These are phyloP conservation scores for Bradypus variegatus DNA, from an alignment of 2,797 vertebrate species.

Conservation along the genomic window DNA sequence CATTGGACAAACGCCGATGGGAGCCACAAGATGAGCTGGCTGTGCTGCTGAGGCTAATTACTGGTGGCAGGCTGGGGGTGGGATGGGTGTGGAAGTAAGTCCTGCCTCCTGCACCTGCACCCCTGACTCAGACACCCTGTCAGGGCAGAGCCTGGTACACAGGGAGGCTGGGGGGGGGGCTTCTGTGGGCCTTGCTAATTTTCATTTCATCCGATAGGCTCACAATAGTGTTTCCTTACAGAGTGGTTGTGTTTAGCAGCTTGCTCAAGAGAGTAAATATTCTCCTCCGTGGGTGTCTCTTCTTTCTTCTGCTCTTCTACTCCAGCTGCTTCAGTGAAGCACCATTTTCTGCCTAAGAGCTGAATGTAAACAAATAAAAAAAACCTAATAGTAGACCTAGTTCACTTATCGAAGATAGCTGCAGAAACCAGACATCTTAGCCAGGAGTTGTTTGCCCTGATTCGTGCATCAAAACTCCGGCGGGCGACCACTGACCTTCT, in stretches of 20 bases:
- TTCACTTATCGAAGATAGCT: background rate
- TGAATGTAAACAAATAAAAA: background rate
- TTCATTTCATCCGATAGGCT: rapidly evolving
- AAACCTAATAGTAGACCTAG: background rate
- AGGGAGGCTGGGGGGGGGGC: background rate
- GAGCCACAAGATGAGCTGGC: background rate
- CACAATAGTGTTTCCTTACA: background rate
- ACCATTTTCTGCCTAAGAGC: background rate
- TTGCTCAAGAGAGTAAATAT: background rate
- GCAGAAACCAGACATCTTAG: background rate
- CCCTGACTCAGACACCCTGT: background rate
- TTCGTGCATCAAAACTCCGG: background rate
- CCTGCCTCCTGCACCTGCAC: rapidly evolving
- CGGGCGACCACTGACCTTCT: background rate
- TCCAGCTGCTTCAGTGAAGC: background rate
- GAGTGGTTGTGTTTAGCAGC: background rate
- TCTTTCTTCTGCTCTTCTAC: background rate
- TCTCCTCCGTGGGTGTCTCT: background rate
- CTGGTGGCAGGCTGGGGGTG: background rate
- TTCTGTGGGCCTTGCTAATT: background rate
- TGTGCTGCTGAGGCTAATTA: background rate
- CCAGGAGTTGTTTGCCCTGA: background rate
- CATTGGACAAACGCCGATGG: background rate
- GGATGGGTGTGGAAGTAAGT: no score
- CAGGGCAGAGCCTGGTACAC: background rate